Evolutionary conservation across 1,140 invertebrate genomes (phyloP).

Genomic region (Drosophila melanica): DNA sequence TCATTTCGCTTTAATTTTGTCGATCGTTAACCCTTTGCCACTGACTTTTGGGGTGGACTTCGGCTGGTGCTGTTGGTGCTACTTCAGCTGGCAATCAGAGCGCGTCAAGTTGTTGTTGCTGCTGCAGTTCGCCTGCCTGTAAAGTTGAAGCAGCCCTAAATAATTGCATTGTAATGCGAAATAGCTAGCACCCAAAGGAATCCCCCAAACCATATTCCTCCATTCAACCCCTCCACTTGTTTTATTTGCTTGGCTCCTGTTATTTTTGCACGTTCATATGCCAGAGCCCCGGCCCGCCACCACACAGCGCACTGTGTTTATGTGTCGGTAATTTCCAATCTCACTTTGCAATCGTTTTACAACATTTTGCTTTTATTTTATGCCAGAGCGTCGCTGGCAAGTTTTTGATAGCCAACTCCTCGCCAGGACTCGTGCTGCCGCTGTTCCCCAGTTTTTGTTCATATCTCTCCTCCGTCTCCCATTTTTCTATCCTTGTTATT

Average conservation of each 20-base stretch:
- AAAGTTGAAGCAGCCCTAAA: slow-evolving; percentile 78
- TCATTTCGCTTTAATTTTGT: slow-evolving; percentile 75
- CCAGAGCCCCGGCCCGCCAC: slow-evolving; percentile 17
- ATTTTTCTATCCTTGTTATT: slow-evolving; percentile 31
- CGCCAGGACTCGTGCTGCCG: slow-evolving; percentile 27
- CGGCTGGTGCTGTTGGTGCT: slow-evolving; percentile 8
- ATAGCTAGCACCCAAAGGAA: slow-evolving; percentile 67
- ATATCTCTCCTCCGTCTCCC: neutral
- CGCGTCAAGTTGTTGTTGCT: slow-evolving; percentile 55
- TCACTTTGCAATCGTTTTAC: slow-evolving; percentile 81
- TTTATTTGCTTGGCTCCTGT: slow-evolving; percentile 72
- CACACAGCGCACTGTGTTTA: slow-evolving; percentile 47
- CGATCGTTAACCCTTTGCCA: slow-evolving; percentile 78
- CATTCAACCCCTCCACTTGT: slow-evolving; percentile 27
- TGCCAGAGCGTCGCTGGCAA: slow-evolving; percentile 68
- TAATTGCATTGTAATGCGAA: slow-evolving; percentile 84
- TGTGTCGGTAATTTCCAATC: slow-evolving; percentile 82
- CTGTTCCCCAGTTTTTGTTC: neutral
- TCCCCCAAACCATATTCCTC: slow-evolving; percentile 3
- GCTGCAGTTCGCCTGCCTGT: slow-evolving; percentile 35
- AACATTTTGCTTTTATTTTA: slow-evolving; percentile 83
- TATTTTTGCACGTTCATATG: slow-evolving; percentile 78
- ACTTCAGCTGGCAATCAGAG: slow-evolving; percentile 69
- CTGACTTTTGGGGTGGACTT: slow-evolving; percentile 24
- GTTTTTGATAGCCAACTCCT: slow-evolving; percentile 65